These are phyloP conservation scores for Hydrolagus colliei DNA, from an alignment of 2,797 vertebrate species.

Conservation along the genomic window DNA sequence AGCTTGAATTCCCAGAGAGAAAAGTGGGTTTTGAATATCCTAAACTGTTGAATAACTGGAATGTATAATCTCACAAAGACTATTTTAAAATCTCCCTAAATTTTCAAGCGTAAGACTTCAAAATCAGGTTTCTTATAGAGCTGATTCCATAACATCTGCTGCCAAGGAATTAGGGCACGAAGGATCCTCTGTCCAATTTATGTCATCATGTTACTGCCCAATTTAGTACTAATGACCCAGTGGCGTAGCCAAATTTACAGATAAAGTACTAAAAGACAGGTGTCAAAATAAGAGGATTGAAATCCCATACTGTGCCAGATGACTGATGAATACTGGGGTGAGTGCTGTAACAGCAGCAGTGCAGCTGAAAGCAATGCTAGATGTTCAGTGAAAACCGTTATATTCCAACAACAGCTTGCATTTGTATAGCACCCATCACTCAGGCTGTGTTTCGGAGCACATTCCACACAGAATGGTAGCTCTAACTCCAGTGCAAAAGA, in stretches of 20 bases:
- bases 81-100: background rate
- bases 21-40: conserved; percentile 11
- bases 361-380: background rate
- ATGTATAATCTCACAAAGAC: too few relatives aligned
- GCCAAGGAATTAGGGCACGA: background rate
- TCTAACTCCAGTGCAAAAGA: background rate
- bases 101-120: background rate
- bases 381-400: background rate
- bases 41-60: background rate
- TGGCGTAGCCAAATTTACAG: background rate
- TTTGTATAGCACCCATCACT: background rate
- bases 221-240: too few relatives aligned
- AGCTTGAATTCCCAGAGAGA: background rate
- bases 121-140: background rate
- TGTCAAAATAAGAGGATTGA: background rate
- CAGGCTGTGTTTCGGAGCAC: background rate
- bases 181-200: too few relatives aligned
- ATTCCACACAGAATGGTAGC: background rate
- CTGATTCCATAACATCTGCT: background rate
- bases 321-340: background rate
- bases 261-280: background rate
- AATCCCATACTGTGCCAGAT: background rate
- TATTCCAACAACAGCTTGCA: background rate
- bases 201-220: background rate
- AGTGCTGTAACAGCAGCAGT: background rate